Evolutionary conservation across 2,888 invertebrate species (phyloP).

Genomic region (Deilephila elpenor): DNA sequence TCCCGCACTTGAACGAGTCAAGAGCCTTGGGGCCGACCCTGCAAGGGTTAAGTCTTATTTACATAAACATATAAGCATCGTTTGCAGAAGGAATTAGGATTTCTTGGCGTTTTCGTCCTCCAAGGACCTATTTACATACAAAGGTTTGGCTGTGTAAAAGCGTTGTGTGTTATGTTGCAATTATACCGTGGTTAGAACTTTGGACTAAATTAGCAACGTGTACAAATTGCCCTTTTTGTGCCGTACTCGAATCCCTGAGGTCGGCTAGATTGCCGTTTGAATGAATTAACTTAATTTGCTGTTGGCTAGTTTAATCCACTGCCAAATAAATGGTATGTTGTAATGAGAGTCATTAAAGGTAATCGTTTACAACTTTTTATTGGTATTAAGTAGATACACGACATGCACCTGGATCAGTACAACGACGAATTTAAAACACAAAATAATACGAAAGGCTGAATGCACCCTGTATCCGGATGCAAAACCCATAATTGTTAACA

Average conservation of each 20-base stretch:
- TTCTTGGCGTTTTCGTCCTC: conserved; percentile 26
- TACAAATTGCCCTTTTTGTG: conserved; percentile 15
- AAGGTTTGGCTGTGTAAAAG: conserved; percentile 18
- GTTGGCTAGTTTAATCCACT: background rate
- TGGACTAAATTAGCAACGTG: conserved; percentile 8
- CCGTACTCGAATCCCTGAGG: background rate
- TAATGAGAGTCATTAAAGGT: no score
- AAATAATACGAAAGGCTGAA: no score
- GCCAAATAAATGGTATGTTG: no score
- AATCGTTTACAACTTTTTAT: no score
- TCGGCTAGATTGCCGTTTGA: background rate
- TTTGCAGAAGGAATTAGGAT: conserved; percentile 32
- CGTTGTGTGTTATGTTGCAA: conserved; percentile 15
- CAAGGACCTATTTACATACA: conserved; percentile 30
- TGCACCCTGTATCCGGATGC: no score
- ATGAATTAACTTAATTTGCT: background rate
- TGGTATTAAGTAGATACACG: no score
- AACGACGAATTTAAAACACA: no score
- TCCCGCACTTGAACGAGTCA: background rate
- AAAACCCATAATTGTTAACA: no score
- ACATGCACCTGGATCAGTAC: no score
- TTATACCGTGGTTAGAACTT: conserved; percentile 7
- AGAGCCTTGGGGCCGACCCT: conserved; percentile 18
- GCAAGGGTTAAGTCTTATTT: conserved; percentile 33
- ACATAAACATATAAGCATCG: conserved; percentile 32